A percentile compares a stretch with the other conserved stretches of the same genome.
Evolutionary conservation across 2,888 invertebrate genomes (phyloP).

Genomic region (Chirona hameri): DNA sequence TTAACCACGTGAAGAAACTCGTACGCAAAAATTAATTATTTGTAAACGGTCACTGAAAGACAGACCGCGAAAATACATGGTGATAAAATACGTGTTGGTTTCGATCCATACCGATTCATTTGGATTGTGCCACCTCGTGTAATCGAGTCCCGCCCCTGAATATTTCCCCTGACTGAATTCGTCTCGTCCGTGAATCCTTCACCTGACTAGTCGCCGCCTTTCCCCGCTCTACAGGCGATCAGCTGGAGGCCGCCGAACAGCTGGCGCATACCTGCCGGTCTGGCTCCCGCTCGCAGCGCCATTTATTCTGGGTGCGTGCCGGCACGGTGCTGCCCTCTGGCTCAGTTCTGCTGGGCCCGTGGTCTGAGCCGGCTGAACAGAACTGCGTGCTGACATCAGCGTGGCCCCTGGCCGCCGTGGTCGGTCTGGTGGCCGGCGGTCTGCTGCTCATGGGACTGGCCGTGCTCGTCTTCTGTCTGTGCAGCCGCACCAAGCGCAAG

Average conservation of each 20-base stretch:
- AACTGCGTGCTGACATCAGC: conserved; percentile 45
- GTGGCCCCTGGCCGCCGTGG: background rate
- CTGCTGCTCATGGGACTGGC: background rate
- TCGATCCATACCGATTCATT: no score
- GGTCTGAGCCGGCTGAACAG: conserved; percentile 49
- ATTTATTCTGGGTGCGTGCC: conserved; percentile 22
- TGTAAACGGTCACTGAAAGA: no score
- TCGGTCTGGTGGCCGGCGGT: background rate
- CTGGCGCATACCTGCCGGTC: background rate
- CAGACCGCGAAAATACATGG: no score
- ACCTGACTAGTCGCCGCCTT: no score
- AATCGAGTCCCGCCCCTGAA: no score
- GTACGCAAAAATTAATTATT: no score
- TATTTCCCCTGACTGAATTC: no score
- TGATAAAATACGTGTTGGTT: no score
- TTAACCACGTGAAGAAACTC: no score
- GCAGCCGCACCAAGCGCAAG: conserved; percentile 26
- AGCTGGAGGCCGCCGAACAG: background rate
- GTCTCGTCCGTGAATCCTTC: no score
- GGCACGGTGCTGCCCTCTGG: background rate
- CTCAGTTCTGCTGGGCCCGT: background rate
- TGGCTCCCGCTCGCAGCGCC: background rate
- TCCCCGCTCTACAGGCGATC: background rate
- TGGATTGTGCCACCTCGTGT: no score
- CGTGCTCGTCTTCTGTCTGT: background rate